Evolutionary conservation across 2,888 invertebrate genomes (phyloP).

Genomic region (Acanthacorydalis orientalis): DNA sequence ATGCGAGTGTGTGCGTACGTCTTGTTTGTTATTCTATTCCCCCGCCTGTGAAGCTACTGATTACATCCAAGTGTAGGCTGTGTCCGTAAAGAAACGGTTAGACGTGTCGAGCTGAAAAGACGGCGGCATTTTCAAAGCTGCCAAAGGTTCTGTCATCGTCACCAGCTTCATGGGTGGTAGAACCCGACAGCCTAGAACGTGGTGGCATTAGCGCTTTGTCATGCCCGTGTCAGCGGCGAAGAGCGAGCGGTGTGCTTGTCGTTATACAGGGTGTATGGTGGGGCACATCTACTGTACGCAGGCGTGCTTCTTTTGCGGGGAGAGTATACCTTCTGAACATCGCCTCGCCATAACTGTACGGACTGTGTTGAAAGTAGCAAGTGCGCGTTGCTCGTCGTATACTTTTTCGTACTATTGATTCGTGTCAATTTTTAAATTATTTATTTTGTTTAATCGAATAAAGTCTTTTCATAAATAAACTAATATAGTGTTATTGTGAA

Average conservation of each 20-base stretch:
- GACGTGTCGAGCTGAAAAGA: constrained; percentile 15
- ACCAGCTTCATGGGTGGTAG: constrained; percentile 32
- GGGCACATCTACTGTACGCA: background rate
- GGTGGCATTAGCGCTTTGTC: constrained; percentile 31
- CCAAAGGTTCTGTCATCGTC: constrained; percentile 29
- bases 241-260: constrained; percentile 9
- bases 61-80: constrained; percentile 14
- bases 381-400: too few species aligned
- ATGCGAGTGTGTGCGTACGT: background rate
- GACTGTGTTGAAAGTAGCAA: too few species aligned
- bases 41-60: constrained; percentile 23
- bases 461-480: too few species aligned
- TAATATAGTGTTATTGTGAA: constrained; percentile 5
- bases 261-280: background rate
- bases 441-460: too few species aligned
- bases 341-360: too few species aligned
- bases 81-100: constrained; percentile 10
- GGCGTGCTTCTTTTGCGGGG: background rate
- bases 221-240: constrained; percentile 16
- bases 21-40: constrained; percentile 21
- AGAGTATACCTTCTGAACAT: too few species aligned
- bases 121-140: constrained; percentile 24
- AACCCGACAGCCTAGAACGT: constrained; percentile 27
- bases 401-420: too few species aligned
- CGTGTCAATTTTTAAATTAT: too few species aligned